Conservation (phyloP, 2,113 vertebrate genomes). For the Dendrocopos noguchii region DNA sequence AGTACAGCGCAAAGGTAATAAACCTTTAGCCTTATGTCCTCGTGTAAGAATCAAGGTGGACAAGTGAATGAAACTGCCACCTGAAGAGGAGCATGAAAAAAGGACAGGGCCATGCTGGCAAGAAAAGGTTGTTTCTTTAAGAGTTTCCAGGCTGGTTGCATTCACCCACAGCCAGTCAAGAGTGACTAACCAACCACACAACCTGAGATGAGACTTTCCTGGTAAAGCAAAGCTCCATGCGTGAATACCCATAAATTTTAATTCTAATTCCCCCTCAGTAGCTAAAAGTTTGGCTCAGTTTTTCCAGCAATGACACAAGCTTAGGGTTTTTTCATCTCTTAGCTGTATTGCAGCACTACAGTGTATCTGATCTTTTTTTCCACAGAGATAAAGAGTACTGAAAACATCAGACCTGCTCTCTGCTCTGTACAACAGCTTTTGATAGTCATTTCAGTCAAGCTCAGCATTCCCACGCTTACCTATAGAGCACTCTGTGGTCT, state of each 20-base stretch:
- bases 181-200: background rate
- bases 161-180: background rate
- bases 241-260: background rate
- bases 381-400: background rate
- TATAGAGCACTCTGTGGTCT: background rate
- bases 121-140: background rate
- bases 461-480: background rate
- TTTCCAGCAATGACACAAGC: background rate
- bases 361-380: background rate
- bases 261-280: background rate
- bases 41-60: background rate
- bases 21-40: background rate
- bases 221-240: background rate
- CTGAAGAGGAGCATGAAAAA: background rate
- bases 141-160: background rate
- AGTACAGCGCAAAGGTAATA: background rate
- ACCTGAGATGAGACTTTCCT: background rate
- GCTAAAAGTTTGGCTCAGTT: background rate
- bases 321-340: background rate
- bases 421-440: background rate
- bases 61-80: background rate
- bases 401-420: background rate
- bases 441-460: background rate
- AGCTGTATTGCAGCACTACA: background rate
- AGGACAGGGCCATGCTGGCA: background rate